Evolutionary conservation across 2,113 vertebrate genomes (phyloP).

Genomic region (Benitochromis conjunctus): DNA sequence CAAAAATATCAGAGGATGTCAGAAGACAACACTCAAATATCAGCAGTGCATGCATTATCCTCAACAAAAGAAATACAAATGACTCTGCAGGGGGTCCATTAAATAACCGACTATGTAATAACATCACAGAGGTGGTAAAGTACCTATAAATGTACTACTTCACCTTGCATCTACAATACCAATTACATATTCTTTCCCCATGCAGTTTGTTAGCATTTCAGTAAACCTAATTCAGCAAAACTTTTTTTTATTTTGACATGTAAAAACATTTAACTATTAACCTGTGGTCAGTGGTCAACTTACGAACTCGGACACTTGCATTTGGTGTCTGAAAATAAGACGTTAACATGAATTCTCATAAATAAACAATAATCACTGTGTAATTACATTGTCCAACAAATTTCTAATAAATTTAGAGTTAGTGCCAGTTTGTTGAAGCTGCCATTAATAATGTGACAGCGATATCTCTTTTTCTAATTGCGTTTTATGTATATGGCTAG

Average conservation of each 20-base stretch:
- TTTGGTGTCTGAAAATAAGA: neutral
- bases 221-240: neutral
- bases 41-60: neutral
- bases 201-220: neutral
- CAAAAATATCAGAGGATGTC: slow-evolving; percentile 16
- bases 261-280: neutral
- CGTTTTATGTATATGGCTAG: neutral
- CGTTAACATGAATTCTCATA: neutral
- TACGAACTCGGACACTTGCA: neutral
- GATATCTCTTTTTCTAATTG: neutral
- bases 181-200: neutral
- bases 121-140: neutral
- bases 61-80: neutral
- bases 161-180: neutral
- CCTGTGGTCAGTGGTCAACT: neutral
- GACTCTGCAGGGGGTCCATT: neutral
- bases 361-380: neutral
- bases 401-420: neutral
- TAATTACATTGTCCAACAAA: neutral
- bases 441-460: neutral
- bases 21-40: slow-evolving; percentile 8
- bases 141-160: neutral
- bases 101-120: neutral
- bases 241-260: neutral
- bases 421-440: neutral